Evolutionary conservation across 2,888 invertebrate genomes (phyloP).

Genomic region (Perizoma flavofasciatum): DNA sequence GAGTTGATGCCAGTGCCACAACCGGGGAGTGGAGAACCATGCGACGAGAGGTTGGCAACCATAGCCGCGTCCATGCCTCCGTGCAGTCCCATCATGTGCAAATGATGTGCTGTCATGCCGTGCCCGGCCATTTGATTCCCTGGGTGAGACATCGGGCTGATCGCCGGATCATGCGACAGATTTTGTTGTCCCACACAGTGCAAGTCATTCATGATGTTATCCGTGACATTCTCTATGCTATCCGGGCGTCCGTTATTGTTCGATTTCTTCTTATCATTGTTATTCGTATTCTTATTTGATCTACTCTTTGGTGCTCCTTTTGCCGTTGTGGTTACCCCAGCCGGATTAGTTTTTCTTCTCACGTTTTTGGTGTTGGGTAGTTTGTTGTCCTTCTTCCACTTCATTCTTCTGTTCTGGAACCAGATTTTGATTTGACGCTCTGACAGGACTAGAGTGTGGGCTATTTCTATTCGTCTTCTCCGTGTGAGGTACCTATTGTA

Average conservation of each 20-base stretch:
- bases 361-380: constrained; percentile 92
- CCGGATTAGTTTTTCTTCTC: constrained; percentile 90
- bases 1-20: constrained; percentile 74
- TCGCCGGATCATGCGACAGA: constrained; percentile 75
- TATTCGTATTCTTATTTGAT: constrained; percentile 84
- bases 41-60: constrained; percentile 77
- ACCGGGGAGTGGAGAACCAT: constrained; percentile 81
- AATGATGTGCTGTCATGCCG: constrained; percentile 81
- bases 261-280: constrained; percentile 81
- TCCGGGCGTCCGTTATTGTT: constrained; percentile 84
- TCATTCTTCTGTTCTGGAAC: constrained; percentile 94
- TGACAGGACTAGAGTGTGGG: constrained; percentile 97
- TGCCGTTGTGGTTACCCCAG: constrained; percentile 85
- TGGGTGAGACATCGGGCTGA: constrained; percentile 79
- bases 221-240: constrained; percentile 87
- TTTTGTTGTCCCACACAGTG: constrained; percentile 82
- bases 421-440: constrained; percentile 94
- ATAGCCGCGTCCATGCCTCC: constrained; percentile 78
- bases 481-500: constrained; percentile 98
- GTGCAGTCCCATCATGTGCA: constrained; percentile 79
- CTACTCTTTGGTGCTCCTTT: constrained; percentile 86
- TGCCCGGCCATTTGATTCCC: constrained; percentile 80
- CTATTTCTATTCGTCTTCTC: constrained; percentile 97
- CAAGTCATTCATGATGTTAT: constrained; percentile 84
- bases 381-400: constrained; percentile 91